These are phyloP conservation scores for Aplochiton taeniatus DNA, from an alignment of 2,797 vertebrate species.

Conservation along the genomic window DNA sequence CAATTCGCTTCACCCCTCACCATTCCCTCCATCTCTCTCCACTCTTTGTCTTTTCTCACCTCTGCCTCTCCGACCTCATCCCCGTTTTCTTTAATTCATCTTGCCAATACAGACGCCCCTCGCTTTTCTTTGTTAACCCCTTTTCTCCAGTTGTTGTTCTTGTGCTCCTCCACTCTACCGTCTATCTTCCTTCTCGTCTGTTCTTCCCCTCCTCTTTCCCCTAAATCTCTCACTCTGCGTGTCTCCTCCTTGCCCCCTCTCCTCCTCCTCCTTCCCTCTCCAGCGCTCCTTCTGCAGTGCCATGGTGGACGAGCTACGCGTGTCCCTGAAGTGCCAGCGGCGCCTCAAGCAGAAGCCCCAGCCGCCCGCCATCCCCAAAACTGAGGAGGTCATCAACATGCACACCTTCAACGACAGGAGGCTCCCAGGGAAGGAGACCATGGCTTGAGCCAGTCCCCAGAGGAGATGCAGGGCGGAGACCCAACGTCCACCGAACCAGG, in stretches of 20 bases:
- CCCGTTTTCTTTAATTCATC: background rate
- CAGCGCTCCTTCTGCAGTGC: slow-evolving; percentile 96
- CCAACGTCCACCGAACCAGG: slow-evolving; percentile 38
- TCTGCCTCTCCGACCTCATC: slow-evolving; percentile 32
- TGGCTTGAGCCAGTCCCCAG: slow-evolving; percentile 78
- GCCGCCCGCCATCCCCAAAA: slow-evolving; percentile 93
- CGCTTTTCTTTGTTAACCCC: slow-evolving; percentile 21
- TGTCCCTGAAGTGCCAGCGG: slow-evolving; percentile 94
- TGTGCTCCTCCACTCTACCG: background rate
- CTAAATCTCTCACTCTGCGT: slow-evolving; percentile 6
- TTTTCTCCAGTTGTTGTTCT: background rate
- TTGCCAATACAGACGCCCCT: slow-evolving; percentile 30
- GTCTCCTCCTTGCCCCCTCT: background rate
- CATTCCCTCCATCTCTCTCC: slow-evolving; percentile 33
- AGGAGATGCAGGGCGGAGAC: slow-evolving; percentile 23
- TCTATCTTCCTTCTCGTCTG: no score
- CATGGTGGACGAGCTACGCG: slow-evolving; percentile 93
- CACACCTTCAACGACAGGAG: slow-evolving; percentile 98
- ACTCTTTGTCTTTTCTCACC: slow-evolving; percentile 30
- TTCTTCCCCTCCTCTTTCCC: slow-evolving; percentile 22
- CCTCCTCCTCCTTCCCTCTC: slow-evolving; percentile 28
- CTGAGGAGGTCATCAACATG: slow-evolving; percentile 98
- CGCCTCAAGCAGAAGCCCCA: slow-evolving; percentile 94
- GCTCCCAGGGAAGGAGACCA: slow-evolving; percentile 98
- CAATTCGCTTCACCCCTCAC: slow-evolving; percentile 30